phyloP scores from a whole-genome alignment of 2,888 invertebrate genomes.

The Drosophila subsilvestris region DNA sequence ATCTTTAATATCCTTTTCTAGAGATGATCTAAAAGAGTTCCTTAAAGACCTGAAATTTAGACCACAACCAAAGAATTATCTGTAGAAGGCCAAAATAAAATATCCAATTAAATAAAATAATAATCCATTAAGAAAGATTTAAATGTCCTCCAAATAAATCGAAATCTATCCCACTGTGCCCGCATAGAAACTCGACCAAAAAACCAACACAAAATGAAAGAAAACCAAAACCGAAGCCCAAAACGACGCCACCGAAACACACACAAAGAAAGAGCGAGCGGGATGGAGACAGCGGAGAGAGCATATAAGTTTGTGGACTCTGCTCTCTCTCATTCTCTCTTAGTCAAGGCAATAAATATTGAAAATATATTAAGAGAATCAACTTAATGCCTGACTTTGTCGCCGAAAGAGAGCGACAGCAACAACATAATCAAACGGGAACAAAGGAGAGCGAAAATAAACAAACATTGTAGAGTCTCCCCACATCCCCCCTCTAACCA shows the following conservation, averaged over 20 bases:
- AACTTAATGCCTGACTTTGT: conserved; percentile 22
- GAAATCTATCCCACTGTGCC: conserved; percentile 50
- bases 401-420: conserved; percentile 20
- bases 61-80: too few relatives aligned
- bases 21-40: neutral
- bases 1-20: conserved; percentile 12
- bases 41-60: too few relatives aligned
- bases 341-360: conserved; percentile 32
- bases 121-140: neutral
- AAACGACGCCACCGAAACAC: conserved; percentile 38
- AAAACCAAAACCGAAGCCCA: conserved; percentile 33
- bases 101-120: too few relatives aligned
- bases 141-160: neutral
- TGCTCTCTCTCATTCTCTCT: neutral
- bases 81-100: too few relatives aligned
- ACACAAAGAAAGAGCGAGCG: conserved; percentile 9
- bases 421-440: neutral
- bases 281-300: conserved; percentile 6
- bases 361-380: conserved; percentile 40
- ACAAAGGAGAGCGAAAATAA: conserved; percentile 15
- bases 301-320: neutral
- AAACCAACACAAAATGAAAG: conserved; percentile 35
- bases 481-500: neutral
- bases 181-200: conserved; percentile 21
- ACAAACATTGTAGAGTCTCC: conserved; percentile 1